Evolutionary conservation across 2,888 invertebrate species (phyloP), one percentile per base, ranked within the genome.

Genomic region (Clusia tigrina): DNA sequence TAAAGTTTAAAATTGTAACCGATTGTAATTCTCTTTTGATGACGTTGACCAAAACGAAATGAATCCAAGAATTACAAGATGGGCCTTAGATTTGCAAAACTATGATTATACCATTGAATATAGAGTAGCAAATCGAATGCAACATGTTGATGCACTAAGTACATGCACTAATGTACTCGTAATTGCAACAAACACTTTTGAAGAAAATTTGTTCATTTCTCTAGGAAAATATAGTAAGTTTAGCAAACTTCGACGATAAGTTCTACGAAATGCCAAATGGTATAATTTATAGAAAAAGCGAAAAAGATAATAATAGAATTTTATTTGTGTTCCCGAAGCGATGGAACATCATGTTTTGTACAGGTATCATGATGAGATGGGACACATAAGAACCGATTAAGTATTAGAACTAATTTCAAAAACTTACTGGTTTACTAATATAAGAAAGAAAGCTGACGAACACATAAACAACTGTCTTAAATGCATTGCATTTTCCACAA

Each of bases 121-220:
- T 62, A 52, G 71, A 20, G 37, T 57, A 23, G 67, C 60, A 22
- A 53, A 32, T 38, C 57, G 66, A 26, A 79, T 78, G 77, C 53
- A 46, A 17, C 78, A 78, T 68, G 76, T 74, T 1, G 76, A 79
- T 65, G 73, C 78, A 1, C 58, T 77, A 22, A 78, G 77, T 57
- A 42, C 73, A 20, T n/a, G n/a, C n/a, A n/a, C n/a, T n/a, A n/a
- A n/a, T n/a, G n/a, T n/a, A n/a, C n/a, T n/a, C n/a, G n/a, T n/a
- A n/a, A n/a, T n/a, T n/a, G n/a, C n/a, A n/a, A n/a, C n/a, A n/a
- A n/a, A n/a, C n/a, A n/a, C n/a, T n/a, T n/a, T n/a, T n/a, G n/a
- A n/a, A n/a, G n/a, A n/a, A n/a, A n/a, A n/a, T n/a, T n/a, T n/a
- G n/a, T n/a, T n/a, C n/a, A n/a, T n/a, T n/a, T n/a, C n/a, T n/a